phyloP scores from a whole-genome alignment of 2,113 vertebrate species.

The Alouatta palliata region DNA sequence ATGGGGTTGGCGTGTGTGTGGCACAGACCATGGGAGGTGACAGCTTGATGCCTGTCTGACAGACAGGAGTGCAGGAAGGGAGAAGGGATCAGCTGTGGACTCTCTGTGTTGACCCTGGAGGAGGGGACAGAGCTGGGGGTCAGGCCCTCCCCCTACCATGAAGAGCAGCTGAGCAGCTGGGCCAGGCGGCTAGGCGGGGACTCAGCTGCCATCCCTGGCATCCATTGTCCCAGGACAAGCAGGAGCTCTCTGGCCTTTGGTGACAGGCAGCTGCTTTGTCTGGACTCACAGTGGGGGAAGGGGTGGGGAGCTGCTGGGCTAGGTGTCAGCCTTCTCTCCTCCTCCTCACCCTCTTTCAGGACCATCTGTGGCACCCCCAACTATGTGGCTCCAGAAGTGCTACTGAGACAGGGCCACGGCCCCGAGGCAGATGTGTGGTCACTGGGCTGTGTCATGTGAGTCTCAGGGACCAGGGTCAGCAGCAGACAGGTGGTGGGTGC shows the following conservation, averaged over 20 bases:
- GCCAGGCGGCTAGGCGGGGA: conserved; percentile 40
- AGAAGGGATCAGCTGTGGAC: background rate
- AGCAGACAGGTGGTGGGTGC: background rate
- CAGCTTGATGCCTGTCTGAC: conserved; percentile 49
- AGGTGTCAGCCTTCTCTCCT: conserved; percentile 16
- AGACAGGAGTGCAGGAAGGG: conserved; percentile 30
- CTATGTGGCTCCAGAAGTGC: conserved; percentile 97
- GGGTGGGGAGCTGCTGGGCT: conserved; percentile 11
- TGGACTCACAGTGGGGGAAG: conserved; percentile 66
- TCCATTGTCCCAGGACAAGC: conserved; percentile 77
- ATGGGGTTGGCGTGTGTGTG: conserved; percentile 17
- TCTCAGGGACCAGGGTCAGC: conserved; percentile 37
- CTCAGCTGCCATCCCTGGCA: conserved; percentile 43
- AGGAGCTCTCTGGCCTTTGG: conserved; percentile 67
- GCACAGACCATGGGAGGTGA: conserved; percentile 52
- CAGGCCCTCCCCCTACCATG: background rate
- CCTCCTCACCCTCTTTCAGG: conserved; percentile 78
- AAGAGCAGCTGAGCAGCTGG: conserved; percentile 59
- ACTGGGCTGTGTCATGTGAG: conserved; percentile 98
- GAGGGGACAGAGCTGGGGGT: background rate
- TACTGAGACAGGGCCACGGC: conserved; percentile 96
- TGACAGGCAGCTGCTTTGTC: conserved; percentile 79
- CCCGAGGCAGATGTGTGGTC: conserved; percentile 98
- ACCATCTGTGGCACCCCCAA: conserved; percentile 99
- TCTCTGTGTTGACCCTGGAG: conserved; percentile 40